These are phyloP conservation scores for Clinocottus analis DNA, from an alignment of 2,113 vertebrate genomes.

Conservation along the genomic window DNA sequence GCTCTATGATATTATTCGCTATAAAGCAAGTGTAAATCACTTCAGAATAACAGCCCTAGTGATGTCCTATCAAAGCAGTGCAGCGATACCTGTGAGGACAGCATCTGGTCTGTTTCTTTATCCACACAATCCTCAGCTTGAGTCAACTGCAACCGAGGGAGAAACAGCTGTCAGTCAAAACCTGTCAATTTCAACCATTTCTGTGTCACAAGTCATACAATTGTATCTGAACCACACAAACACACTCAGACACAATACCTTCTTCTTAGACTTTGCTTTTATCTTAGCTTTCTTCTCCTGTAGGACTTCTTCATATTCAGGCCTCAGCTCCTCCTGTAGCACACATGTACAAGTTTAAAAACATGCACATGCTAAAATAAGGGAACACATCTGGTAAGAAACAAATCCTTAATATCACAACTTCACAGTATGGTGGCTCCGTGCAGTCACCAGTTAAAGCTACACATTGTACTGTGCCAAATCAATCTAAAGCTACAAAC, in stretches of 20 bases:
- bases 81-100: constrained; percentile 77
- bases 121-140: constrained; percentile 60
- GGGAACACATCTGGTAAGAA: not conserved
- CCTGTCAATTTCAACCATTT: not conserved
- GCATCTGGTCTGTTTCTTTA: constrained; percentile 79
- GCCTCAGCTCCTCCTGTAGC: constrained; percentile 74
- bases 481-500: not conserved
- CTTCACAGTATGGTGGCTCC: not conserved
- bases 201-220: not conserved
- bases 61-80: constrained; percentile 26
- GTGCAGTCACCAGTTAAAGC: not conserved
- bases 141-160: constrained; percentile 62
- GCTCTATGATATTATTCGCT: not conserved
- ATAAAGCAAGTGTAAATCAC: constrained; percentile 27
- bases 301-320: constrained; percentile 76
- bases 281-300: constrained; percentile 73
- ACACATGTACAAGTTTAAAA: constrained; percentile 1
- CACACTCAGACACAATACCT: constrained; percentile 49
- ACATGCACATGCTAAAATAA: not conserved
- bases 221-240: not conserved
- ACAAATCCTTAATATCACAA: not conserved
- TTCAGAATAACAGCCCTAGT: constrained; percentile 2
- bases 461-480: not conserved
- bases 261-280: constrained; percentile 62
- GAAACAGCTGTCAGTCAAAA: constrained; percentile 10